Percentiles rank a stretch among this genome's conserved stretches.
phyloP scores from a whole-genome alignment of 2,113 vertebrate genomes.

The Poicephalus gulielmi region DNA sequence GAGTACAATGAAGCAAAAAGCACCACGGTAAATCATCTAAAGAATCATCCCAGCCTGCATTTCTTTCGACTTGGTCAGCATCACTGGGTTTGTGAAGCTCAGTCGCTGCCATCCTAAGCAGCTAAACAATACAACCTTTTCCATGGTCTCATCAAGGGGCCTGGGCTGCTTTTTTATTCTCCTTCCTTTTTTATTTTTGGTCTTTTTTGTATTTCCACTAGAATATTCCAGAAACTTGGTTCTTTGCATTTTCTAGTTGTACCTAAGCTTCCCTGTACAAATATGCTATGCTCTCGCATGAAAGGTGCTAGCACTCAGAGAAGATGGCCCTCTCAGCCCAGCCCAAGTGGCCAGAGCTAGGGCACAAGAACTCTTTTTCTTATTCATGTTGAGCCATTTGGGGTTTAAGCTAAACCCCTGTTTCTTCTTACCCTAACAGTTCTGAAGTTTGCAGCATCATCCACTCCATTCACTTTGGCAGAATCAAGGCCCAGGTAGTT shows the following conservation, averaged over 20 bases:
- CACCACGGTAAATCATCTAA: neutral
- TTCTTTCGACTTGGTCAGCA: neutral
- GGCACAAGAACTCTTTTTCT: neutral
- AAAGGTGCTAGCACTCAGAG: neutral
- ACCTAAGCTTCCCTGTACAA: neutral
- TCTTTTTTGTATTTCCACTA: neutral
- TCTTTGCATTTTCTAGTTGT: neutral
- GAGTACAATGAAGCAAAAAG: neutral
- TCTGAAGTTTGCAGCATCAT: slow-evolving; percentile 92
- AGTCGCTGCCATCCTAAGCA: neutral
- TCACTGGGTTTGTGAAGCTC: neutral
- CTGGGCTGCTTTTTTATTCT: accelerated
- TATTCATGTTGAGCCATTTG: neutral
- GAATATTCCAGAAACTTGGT: neutral
- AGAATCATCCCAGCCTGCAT: neutral
- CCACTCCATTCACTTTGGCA: slow-evolving; percentile 88
- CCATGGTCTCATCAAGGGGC: neutral
- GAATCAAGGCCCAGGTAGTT: slow-evolving; percentile 97
- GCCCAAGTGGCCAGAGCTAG: neutral
- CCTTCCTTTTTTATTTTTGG: accelerated
- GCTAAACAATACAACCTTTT: neutral
- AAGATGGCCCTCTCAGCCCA: neutral
- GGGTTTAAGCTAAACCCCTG: neutral
- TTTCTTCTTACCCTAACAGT: slow-evolving; percentile 85
- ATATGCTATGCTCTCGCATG: accelerated